phyloP scores from a whole-genome alignment of 2,113 vertebrate genomes.

The Illadopsis cleaveri region DNA sequence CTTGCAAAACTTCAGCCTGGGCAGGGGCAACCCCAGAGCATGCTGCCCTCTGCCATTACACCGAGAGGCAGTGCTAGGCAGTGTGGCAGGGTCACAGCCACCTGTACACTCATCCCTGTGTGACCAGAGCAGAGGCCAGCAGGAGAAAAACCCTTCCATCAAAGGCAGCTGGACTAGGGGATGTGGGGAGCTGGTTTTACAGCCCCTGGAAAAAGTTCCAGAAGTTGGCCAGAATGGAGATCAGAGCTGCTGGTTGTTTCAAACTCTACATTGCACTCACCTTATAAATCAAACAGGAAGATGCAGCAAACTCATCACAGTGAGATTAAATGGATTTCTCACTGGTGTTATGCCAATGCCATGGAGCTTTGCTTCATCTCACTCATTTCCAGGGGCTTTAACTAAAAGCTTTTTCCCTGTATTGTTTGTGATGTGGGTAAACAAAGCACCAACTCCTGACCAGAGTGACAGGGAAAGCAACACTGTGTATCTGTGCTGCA shows the following conservation, averaged over 20 bases:
- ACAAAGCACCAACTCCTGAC: not conserved
- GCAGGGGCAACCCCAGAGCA: not conserved
- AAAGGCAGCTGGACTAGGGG: not conserved
- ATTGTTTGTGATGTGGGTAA: not conserved
- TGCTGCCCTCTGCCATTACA: not conserved
- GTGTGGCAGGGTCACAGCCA: not conserved
- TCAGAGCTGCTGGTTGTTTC: not conserved
- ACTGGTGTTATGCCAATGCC: not conserved
- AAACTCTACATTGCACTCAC: not conserved
- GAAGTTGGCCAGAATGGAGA: not conserved
- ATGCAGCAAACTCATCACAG: not conserved
- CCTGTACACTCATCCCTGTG: not conserved
- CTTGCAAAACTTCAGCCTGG: not conserved
- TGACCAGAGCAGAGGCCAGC: not conserved
- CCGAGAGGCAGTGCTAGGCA: not conserved
- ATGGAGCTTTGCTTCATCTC: not conserved
- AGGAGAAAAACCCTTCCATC: not conserved
- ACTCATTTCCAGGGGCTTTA: not conserved
- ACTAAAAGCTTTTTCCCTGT: not conserved
- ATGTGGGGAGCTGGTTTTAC: not conserved
- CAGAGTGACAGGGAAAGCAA: not conserved
- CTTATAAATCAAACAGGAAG: not conserved
- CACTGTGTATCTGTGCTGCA: accelerated
- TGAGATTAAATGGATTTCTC: not conserved
- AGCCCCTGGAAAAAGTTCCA: not conserved